Percentiles rank a stretch among this genome's conserved stretches.
Conservation (phyloP, 2,888 invertebrate genomes). For the Drosophila merina region DNA sequence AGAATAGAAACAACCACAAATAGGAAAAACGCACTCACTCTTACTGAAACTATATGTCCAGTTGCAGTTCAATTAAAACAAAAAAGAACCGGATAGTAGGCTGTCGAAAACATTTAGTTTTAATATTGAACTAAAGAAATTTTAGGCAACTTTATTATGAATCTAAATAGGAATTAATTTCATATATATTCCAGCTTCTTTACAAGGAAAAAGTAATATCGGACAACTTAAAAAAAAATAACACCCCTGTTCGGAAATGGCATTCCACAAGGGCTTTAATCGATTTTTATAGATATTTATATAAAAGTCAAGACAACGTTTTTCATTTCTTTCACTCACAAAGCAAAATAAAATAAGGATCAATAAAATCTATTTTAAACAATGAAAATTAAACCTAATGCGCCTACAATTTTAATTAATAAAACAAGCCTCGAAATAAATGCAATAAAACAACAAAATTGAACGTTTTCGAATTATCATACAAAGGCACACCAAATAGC, state of each 20-base stretch:
- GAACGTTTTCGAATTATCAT: slow-evolving; percentile 64
- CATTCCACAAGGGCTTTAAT: slow-evolving; percentile 46
- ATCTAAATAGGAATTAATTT: slow-evolving; percentile 63
- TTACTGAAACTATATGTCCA: slow-evolving; percentile 43
- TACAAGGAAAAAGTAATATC: slow-evolving; percentile 48
- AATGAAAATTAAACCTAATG: slow-evolving; percentile 49
- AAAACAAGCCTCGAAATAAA: slow-evolving; percentile 29
- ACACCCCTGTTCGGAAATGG: slow-evolving; percentile 25
- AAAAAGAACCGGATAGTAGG: slow-evolving; percentile 39
- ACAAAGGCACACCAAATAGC: slow-evolving; percentile 76
- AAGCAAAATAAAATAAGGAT: slow-evolving; percentile 8
- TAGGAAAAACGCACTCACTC: slow-evolving; percentile 36
- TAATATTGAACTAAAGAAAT: slow-evolving; percentile 65
- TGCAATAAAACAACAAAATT: slow-evolving; percentile 42
- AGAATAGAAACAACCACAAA: slow-evolving; percentile 7
- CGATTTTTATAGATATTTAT: slow-evolving; percentile 45
- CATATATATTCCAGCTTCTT: slow-evolving; percentile 75
- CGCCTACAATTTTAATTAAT: slow-evolving; percentile 51
- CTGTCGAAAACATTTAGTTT: slow-evolving; percentile 67
- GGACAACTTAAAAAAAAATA: slow-evolving; percentile 34
- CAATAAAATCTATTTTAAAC: slow-evolving; percentile 34
- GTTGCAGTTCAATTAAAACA: slow-evolving; percentile 42
- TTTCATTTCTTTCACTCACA: slow-evolving; percentile 42
- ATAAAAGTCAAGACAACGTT: slow-evolving; percentile 26
- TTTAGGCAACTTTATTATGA: slow-evolving; percentile 74